Evolutionary conservation across 2,888 invertebrate species (phyloP).

Genomic region (Habrosyne pyritoides): DNA sequence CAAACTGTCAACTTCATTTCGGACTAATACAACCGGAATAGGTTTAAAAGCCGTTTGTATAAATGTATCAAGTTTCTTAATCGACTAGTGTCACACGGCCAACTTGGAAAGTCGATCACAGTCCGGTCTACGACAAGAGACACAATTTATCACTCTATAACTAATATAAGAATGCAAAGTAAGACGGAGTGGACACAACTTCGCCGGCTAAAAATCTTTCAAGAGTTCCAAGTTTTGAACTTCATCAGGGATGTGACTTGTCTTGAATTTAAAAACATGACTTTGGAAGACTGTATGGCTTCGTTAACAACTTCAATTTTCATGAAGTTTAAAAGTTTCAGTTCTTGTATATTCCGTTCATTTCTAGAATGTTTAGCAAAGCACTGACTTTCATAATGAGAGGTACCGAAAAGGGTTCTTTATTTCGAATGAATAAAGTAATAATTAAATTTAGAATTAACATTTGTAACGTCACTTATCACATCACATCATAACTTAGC

Average conservation of each 20-base stretch:
- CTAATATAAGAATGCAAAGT: conserved; percentile 45
- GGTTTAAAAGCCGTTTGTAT: conserved; percentile 18
- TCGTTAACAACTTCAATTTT: background rate
- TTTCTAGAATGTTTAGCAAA: background rate
- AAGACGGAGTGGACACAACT: conserved; percentile 14
- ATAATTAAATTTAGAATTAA: too few relatives aligned
- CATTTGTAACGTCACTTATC: too few relatives aligned
- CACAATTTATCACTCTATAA: conserved; percentile 42
- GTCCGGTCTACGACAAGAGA: conserved; percentile 29
- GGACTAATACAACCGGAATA: background rate
- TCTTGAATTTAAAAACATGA: background rate
- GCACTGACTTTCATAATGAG: background rate
- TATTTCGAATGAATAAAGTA: too few relatives aligned
- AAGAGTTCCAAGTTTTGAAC: conserved; percentile 3
- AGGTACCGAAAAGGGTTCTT: too few relatives aligned
- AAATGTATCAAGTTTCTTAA: conserved; percentile 33
- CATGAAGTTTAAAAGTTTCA: background rate
- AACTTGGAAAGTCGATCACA: conserved; percentile 34
- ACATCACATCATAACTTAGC: too few relatives aligned
- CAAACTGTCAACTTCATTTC: background rate
- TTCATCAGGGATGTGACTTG: conserved; percentile 5
- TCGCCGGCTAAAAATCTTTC: background rate
- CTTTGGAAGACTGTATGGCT: background rate
- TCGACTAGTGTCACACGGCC: conserved; percentile 5
- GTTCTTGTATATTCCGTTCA: background rate